phyloP scores from a whole-genome alignment of 2,797 vertebrate species.

The Micrastur ruficollis region DNA sequence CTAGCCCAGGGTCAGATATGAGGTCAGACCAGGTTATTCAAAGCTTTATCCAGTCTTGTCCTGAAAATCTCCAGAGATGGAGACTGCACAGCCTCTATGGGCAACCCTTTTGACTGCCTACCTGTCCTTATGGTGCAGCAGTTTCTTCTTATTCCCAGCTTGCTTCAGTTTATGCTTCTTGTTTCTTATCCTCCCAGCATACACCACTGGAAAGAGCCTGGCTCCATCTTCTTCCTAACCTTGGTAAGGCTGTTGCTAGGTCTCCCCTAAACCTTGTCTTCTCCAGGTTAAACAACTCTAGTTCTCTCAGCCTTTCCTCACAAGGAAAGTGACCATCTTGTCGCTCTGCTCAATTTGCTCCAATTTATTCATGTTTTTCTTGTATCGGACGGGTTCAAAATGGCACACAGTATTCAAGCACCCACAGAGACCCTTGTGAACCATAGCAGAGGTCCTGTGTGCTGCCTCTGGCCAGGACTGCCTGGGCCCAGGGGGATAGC shows the following conservation, averaged over 20 bases:
- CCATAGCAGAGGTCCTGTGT: background rate
- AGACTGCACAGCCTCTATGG: background rate
- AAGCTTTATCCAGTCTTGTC: background rate
- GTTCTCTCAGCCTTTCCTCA: background rate
- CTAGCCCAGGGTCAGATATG: background rate
- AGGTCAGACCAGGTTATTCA: background rate
- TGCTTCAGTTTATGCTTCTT: background rate
- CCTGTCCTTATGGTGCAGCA: background rate
- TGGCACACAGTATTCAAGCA: background rate
- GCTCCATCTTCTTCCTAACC: background rate
- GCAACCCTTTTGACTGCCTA: background rate
- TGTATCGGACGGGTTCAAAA: background rate
- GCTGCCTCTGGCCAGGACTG: background rate
- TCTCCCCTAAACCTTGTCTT: background rate
- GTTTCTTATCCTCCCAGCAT: background rate
- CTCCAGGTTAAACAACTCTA: background rate
- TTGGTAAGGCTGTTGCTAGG: background rate
- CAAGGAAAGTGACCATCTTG: background rate
- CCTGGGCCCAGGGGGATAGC: background rate
- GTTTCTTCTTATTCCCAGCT: background rate
- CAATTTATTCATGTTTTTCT: background rate
- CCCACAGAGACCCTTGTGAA: background rate
- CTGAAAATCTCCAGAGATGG: background rate
- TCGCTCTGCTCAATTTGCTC: background rate
- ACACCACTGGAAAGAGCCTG: background rate